Evolutionary conservation across 2,888 invertebrate genomes (phyloP).

Genomic region (Cheiracanthium punctorium): DNA sequence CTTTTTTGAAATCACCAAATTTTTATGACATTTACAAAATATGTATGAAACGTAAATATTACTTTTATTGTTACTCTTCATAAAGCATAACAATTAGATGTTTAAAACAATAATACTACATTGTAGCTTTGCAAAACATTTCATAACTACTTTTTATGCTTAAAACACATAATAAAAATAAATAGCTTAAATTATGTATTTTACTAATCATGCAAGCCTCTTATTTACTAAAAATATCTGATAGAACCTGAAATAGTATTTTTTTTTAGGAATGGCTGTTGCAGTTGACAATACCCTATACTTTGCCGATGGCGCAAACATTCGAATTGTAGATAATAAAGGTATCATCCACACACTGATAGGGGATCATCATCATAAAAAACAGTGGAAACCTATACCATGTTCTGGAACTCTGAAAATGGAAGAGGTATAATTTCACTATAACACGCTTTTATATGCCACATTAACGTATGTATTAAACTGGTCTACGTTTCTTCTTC

Average conservation of each 20-base stretch:
- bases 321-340: constrained; percentile 92
- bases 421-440: constrained; percentile 85
- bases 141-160: no score
- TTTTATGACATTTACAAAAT: no score
- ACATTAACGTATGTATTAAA: no score
- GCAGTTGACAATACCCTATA: constrained; percentile 87
- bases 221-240: neutral
- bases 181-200: neutral
- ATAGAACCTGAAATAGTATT: no score
- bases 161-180: neutral
- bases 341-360: constrained; percentile 89
- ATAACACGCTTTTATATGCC: no score
- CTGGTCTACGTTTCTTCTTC: neutral
- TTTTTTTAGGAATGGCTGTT: constrained; percentile 85
- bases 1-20: no score
- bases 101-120: no score
- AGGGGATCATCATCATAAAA: constrained; percentile 75
- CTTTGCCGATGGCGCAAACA: constrained; percentile 96
- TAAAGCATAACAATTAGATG: no score
- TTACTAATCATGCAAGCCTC: neutral
- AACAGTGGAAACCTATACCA: constrained; percentile 85
- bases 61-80: no score
- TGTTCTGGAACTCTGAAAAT: constrained; percentile 89
- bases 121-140: neutral
- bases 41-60: no score